Evolutionary conservation across 2,113 vertebrate genomes (phyloP), one percentile per base, ranked within the genome.

Genomic region (Salvelinus fontinalis): DNA sequence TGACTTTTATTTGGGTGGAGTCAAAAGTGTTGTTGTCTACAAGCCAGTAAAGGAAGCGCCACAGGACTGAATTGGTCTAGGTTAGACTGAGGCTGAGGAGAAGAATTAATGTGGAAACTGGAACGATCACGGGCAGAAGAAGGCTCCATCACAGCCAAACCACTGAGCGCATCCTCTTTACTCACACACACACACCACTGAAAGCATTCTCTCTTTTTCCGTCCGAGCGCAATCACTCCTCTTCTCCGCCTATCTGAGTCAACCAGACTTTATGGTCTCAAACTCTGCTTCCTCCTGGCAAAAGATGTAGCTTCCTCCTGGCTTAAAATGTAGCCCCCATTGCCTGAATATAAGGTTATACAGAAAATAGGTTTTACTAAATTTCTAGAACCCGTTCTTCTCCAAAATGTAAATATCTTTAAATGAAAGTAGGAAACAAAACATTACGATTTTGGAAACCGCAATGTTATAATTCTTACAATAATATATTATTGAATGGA

Each of bases 81-180:
- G 86, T 83, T 65, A 85, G 82, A 80, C 39, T 44, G 8, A 9
- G 39, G 39, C 78, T 26, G 48, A 65, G 75, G 71, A 85, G 79
- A 81, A 84, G 89, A 90, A 79, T 67, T 62, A 87, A 85, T 85
- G 85, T 91, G 86, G 90, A 91, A 92, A 91, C 84, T 91, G 80
- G 82, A 87, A 86, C 79, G 2, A 44, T 44, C 39, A 81, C 74
- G 66, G 89, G 83, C 87, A 86, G 81, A 75, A 75, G 84, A 88
- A 83, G 83, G 81, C 83, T 82, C 79, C 44, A 67, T 91, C 83
- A 79, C 75, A 78, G 90, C 90, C 88, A 92, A 92, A 91, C 91
- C 91, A 79, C 90, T 83, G 89, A 87, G 86, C 2, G 39, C 18
- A 57, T 57, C 54, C 20, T 18, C 54, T 3, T 16, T 57, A 57